Percentiles rank a stretch among this genome's conserved stretches.
These are phyloP conservation scores for Pao palembangensis DNA, from an alignment of 2,113 vertebrate species.

Conservation along the genomic window DNA sequence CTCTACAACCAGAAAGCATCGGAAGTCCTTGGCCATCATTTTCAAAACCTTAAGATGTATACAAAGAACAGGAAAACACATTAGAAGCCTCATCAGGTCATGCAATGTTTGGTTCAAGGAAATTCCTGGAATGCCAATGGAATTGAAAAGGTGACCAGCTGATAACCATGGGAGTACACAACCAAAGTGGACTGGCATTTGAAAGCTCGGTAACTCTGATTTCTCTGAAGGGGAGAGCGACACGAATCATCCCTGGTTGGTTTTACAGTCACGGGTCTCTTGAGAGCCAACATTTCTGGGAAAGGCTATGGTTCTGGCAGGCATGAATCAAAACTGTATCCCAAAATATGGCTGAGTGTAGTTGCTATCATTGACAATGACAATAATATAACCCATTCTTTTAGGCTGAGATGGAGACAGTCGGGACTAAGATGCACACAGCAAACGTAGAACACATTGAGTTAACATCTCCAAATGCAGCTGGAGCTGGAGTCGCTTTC, in stretches of 20 bases:
- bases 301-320: constrained; percentile 17
- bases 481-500: constrained; percentile 29
- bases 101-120: constrained; percentile 67
- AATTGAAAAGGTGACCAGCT: constrained; percentile 33
- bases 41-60: constrained; percentile 31
- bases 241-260: constrained; percentile 46
- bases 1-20: constrained; percentile 21
- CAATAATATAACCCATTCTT: constrained; percentile 4
- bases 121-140: constrained; percentile 64
- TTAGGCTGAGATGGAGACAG: constrained; percentile 4
- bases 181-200: constrained; percentile 31
- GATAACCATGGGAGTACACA: neutral
- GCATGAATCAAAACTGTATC: constrained; percentile 28
- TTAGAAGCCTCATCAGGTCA: constrained; percentile 59
- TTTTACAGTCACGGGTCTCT: constrained; percentile 66
- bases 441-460: neutral
- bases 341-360: constrained; percentile 23
- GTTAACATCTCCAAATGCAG: constrained; percentile 9
- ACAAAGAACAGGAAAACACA: constrained; percentile 19
- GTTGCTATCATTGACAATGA: constrained; percentile 3
- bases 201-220: constrained; percentile 64
- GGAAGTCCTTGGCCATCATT: constrained; percentile 47
- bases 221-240: constrained; percentile 41
- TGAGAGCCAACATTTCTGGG: constrained; percentile 47
- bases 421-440: neutral